These are phyloP conservation scores for mouse (Mus musculus) DNA, from an alignment of 2,113 vertebrate genomes.

Conservation along the genomic window DNA sequence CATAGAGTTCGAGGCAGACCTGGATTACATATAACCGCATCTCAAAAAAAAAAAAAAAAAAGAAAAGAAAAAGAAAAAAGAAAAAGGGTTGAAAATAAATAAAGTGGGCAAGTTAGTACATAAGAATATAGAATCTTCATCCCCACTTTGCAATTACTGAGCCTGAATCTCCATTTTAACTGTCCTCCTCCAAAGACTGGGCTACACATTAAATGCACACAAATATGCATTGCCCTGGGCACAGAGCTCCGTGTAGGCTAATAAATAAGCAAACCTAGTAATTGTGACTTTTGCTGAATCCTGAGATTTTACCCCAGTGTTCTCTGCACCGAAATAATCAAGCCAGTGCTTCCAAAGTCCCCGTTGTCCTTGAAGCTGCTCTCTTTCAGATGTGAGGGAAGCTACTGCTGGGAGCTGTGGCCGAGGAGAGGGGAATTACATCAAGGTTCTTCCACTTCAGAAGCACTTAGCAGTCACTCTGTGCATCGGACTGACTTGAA, in stretches of 20 bases:
- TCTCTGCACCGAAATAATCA: neutral
- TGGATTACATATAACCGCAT: neutral
- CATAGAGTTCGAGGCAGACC: no score
- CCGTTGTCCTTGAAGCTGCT: neutral
- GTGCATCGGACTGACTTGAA: neutral
- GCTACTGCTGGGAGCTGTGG: neutral
- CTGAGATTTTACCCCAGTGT: neutral
- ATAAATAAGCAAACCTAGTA: neutral
- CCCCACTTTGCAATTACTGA: neutral
- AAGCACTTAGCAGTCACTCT: neutral
- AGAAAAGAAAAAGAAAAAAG: neutral
- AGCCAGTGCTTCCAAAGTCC: neutral
- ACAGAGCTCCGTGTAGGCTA: neutral
- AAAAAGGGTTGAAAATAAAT: neutral
- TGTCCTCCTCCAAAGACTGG: neutral
- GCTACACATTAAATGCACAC: neutral
- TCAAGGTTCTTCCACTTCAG: neutral
- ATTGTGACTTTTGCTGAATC: slow-evolving; percentile 51
- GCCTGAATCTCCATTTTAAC: slow-evolving; percentile 9
- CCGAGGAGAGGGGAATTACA: neutral
- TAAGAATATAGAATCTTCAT: neutral
- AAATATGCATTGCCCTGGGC: neutral
- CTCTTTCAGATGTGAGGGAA: neutral
- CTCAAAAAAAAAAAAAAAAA: neutral
- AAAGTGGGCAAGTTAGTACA: neutral